A percentile compares a stretch with the other conserved stretches of the same genome.
These are phyloP conservation scores for Hemicrepidius hirtus DNA, from an alignment of 2,888 invertebrate genomes.

Conservation along the genomic window DNA sequence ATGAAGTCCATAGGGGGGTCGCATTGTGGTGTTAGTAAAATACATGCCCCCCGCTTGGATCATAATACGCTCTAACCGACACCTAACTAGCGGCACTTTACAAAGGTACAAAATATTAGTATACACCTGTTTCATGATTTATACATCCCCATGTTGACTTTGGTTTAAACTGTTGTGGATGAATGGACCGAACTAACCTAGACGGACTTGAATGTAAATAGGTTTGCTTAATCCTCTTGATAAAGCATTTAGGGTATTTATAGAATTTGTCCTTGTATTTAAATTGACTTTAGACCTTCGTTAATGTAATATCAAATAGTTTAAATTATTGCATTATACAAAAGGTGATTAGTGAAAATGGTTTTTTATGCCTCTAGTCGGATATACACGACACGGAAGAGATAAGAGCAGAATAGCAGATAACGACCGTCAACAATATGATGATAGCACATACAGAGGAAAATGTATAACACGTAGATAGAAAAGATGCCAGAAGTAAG, in stretches of 20 bases:
- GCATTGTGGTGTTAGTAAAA: constrained; percentile 70
- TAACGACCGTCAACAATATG: too few relatives aligned
- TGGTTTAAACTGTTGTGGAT: constrained; percentile 60
- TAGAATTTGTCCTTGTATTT: too few relatives aligned
- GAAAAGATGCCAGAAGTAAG: too few relatives aligned
- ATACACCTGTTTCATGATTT: constrained; percentile 63
- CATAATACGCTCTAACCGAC: constrained; percentile 70
- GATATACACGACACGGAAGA: too few relatives aligned
- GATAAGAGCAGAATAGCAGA: too few relatives aligned
- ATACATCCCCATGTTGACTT: constrained; percentile 61
- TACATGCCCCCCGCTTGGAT: constrained; percentile 70
- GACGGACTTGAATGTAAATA: constrained; percentile 42
- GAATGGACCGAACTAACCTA: constrained; percentile 53
- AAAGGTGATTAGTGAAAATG: too few relatives aligned
- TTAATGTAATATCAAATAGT: too few relatives aligned
- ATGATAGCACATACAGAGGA: too few relatives aligned
- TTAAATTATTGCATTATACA: too few relatives aligned
- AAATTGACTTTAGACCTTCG: too few relatives aligned
- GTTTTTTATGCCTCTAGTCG: too few relatives aligned
- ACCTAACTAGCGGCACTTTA: constrained; percentile 69
- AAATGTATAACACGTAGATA: too few relatives aligned
- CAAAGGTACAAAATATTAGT: constrained; percentile 69
- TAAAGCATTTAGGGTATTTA: background rate
- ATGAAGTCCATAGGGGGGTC: constrained; percentile 67
- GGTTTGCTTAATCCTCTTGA: constrained; percentile 31